phyloP scores from a whole-genome alignment of 2,797 vertebrate genomes.

The Hemibagrus guttatus region DNA sequence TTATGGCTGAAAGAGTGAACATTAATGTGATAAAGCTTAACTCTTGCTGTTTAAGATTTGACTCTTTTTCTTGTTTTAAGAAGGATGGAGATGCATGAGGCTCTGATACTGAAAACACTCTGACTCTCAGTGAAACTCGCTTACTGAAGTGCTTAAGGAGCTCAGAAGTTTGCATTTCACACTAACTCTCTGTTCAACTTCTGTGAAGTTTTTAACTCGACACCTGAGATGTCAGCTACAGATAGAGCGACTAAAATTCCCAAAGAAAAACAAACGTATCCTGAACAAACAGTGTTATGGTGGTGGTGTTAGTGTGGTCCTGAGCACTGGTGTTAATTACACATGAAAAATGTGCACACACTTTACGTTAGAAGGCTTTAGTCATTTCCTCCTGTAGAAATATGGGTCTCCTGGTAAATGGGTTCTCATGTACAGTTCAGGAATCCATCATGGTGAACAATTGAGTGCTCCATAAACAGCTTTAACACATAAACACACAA shows the following conservation, averaged over 20 bases:
- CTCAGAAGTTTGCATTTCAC: not conserved
- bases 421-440: slow-evolving; percentile 46
- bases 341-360: not conserved
- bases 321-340: not conserved
- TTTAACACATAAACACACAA: slow-evolving; percentile 63
- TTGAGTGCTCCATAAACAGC: slow-evolving; percentile 55
- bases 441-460: slow-evolving; percentile 62
- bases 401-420: slow-evolving; percentile 44
- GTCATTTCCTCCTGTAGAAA: slow-evolving; percentile 34
- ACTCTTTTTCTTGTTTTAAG: not conserved
- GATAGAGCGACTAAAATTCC: not conserved
- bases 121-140: not conserved
- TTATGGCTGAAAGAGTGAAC: not conserved
- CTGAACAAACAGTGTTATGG: not conserved
- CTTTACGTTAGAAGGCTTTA: not conserved
- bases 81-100: not conserved
- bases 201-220: not conserved
- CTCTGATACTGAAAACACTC: not conserved
- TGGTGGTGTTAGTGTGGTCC: not conserved
- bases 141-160: not conserved
- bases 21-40: not conserved
- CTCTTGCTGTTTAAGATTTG: not conserved
- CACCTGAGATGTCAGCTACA: not conserved
- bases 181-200: not conserved
- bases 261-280: not conserved